Percentiles rank a stretch among this genome's conserved stretches.
These are phyloP conservation scores for Camelus bactrianus DNA, from an alignment of 2,113 vertebrate species.

Conservation along the genomic window DNA sequence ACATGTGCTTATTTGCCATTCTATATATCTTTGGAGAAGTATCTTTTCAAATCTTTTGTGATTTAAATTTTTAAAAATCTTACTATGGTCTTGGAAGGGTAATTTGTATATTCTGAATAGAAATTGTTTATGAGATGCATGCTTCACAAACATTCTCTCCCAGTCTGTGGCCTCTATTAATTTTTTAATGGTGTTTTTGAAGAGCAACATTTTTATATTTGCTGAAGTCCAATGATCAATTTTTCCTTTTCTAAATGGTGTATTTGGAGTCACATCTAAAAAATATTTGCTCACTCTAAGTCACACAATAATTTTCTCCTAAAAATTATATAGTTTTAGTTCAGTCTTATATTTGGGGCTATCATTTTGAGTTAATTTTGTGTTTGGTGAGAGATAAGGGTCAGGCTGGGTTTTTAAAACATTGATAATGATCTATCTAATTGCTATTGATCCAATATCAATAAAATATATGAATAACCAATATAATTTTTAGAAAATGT, in stretches of 20 bases:
- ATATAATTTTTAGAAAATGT: not conserved
- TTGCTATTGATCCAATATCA: not conserved
- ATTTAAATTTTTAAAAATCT: not conserved
- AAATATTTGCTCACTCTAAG: not conserved
- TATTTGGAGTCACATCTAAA: not conserved
- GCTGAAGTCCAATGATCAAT: not conserved
- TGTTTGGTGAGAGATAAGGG: not conserved
- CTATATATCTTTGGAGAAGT: not conserved
- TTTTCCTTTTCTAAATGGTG: not conserved
- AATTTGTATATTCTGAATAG: not conserved
- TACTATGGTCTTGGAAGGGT: not conserved
- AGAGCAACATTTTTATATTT: not conserved
- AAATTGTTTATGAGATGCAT: not conserved
- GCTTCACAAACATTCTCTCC: not conserved
- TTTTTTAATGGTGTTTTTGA: not conserved
- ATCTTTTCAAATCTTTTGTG: not conserved
- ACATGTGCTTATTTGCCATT: not conserved
- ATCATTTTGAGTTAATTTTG: not conserved
- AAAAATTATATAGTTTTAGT: not conserved
- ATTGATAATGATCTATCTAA: too few relatives aligned
- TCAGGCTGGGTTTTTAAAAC: not conserved
- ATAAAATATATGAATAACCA: not conserved
- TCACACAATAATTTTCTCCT: not conserved
- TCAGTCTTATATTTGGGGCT: not conserved
- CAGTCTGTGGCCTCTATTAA: not conserved